Evolutionary conservation across 2,797 vertebrate genomes (phyloP).

Genomic region (Acomys russatus): DNA sequence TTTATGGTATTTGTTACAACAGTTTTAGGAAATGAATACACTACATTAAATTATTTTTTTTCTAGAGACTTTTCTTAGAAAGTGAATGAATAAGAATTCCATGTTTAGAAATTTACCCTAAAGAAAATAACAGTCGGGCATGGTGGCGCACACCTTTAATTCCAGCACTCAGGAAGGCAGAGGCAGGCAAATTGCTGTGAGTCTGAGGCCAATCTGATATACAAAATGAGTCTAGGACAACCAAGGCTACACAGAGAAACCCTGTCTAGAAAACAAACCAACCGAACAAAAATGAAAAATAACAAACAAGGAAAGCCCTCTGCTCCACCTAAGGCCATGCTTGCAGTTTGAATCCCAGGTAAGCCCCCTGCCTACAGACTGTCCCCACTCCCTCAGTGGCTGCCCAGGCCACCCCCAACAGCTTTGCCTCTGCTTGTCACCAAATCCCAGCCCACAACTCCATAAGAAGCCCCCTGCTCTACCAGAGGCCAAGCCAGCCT

Average conservation of each 20-base stretch:
- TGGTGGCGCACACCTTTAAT: too few species aligned
- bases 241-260: too few species aligned
- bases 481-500: background rate
- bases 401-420: background rate
- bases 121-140: constrained; percentile 26
- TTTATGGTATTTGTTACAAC: background rate
- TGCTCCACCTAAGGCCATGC: background rate
- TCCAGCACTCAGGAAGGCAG: too few species aligned
- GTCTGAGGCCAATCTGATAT: too few species aligned
- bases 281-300: constrained; percentile 1
- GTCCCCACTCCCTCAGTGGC: background rate
- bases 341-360: too few species aligned
- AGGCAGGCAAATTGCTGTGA: too few species aligned
- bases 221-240: too few species aligned
- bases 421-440: background rate
- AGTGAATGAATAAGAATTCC: background rate
- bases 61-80: constrained; percentile 13
- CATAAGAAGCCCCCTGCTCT: background rate
- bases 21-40: background rate
- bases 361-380: background rate
- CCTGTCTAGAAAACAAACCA: too few species aligned
- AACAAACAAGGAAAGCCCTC: background rate
- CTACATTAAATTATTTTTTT: constrained; percentile 5
- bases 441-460: background rate
- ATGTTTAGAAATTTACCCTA: constrained; percentile 35